These are phyloP conservation scores for Beaufortia kweichowensis DNA, from an alignment of 2,113 vertebrate species.

Conservation along the genomic window DNA sequence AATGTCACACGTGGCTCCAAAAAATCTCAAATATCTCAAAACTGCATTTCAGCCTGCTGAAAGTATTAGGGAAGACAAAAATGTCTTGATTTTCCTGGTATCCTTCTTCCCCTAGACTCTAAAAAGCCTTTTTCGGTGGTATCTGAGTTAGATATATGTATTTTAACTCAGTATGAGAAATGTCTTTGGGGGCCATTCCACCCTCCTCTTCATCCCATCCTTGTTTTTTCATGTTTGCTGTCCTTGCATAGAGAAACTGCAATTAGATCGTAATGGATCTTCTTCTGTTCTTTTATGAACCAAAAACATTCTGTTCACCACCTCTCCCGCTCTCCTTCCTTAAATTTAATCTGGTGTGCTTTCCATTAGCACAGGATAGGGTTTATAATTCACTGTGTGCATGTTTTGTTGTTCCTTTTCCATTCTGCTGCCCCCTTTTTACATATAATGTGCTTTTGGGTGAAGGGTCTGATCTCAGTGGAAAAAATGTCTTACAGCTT, in stretches of 20 bases:
- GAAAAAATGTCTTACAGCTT: slow-evolving; percentile 23
- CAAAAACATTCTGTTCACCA: slow-evolving; percentile 39
- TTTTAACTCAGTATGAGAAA: background rate
- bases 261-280: slow-evolving; percentile 9
- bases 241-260: background rate
- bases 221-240: slow-evolving; percentile 12
- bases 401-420: background rate
- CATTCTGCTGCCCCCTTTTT: background rate
- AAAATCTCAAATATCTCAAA: background rate
- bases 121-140: background rate
- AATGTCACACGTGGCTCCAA: background rate
- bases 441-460: slow-evolving; percentile 15
- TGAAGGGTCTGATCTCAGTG: background rate
- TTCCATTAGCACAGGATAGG: slow-evolving; percentile 24
- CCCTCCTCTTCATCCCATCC: background rate
- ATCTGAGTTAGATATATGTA: background rate
- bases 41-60: background rate
- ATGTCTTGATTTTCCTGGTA: background rate
- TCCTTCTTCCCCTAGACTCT: background rate
- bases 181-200: background rate
- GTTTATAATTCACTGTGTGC: slow-evolving; percentile 1
- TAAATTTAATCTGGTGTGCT: slow-evolving; percentile 7
- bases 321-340: background rate
- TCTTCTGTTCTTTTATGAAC: slow-evolving; percentile 18
- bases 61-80: background rate